Percentiles rank a stretch among this genome's conserved stretches.
phyloP scores from a whole-genome alignment of 2,888 invertebrate genomes.

The Diarsia brunnea region DNA sequence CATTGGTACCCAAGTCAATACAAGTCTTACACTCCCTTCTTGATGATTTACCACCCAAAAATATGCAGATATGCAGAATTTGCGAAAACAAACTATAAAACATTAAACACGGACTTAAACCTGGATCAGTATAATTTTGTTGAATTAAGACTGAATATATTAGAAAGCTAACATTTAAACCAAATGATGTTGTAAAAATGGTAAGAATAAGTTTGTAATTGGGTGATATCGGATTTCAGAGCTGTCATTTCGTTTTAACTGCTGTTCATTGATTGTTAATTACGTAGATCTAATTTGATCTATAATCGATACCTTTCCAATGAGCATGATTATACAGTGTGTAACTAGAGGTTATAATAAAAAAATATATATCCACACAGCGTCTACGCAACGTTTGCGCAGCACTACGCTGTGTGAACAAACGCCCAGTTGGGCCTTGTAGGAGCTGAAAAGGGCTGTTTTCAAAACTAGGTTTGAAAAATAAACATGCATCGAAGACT shows the following conservation, averaged over 20 bases:
- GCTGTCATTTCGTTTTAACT: slow-evolving; percentile 5
- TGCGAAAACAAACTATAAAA: neutral
- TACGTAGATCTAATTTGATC: neutral
- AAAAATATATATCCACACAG: neutral
- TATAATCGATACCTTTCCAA: neutral
- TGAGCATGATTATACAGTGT: neutral
- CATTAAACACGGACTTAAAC: neutral
- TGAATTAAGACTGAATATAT: neutral
- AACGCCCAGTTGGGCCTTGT: neutral
- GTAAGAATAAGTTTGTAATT: slow-evolving; percentile 3
- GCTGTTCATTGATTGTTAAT: slow-evolving; percentile 9
- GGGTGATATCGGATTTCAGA: neutral
- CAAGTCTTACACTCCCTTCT: no score
- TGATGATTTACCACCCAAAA: neutral
- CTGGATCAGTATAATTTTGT: neutral
- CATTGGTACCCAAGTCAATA: no score
- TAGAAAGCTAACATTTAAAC: neutral
- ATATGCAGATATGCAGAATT: neutral
- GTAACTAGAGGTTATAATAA: neutral
- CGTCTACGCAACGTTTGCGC: neutral
- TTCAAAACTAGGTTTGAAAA: no score
- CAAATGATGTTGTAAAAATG: neutral
- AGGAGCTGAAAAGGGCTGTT: no score
- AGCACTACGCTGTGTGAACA: neutral
- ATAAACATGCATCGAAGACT: no score